Base-by-base conservation (phyloP, 1,140 invertebrate genomes). In the Sipha flava region DNA sequence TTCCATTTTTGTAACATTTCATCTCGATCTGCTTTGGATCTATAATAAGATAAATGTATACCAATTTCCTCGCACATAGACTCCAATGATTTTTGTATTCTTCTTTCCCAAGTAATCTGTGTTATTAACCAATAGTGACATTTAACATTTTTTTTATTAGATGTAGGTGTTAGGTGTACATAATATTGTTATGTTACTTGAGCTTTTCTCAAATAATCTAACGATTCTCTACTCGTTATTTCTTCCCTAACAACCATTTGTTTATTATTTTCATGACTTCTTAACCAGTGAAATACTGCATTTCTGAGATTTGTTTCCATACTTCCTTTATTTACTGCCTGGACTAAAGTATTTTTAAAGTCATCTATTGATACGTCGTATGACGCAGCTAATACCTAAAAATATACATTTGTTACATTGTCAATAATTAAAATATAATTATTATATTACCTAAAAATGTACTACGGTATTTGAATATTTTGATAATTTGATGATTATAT, bases 41-140 rank as follows among this genome's bases (percentile, higher is more conserved):
- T 86, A 54, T 91, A 87, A 84, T 92, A 90, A 1, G 93, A 92
- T 73, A 95, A 84, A 16, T 91, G 90, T 9, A 94, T 90, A 81
- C 92, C 93, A 40, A 98, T 86, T 86, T 98, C 95, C 79, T 91
- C 92, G 81, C 94, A 95, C 93, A 98, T 97, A 3, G 95, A 95
- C 87, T 97, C 96, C 45, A 98, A 86, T 21, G 95, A 97, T 87
- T 98, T 98, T 82, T 96, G 91, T 79, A 98, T 95, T 81, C 95
- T 88, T 83, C 94, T 92, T 86, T 98, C 95, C 95, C 96, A 98
- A 80, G 93, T 91, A 77, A 92, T 90, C 86, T 94, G 23, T 80
- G 81, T n/a, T 0, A 21, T 3, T 57, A 26, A 45, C 18, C 6
- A 26, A 57, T 23, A 14, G 16, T n/a, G n/a, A n/a, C 1, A 75